Base-by-base conservation (phyloP, 2,113 vertebrate genomes). In the Platycercus adscitus region DNA sequence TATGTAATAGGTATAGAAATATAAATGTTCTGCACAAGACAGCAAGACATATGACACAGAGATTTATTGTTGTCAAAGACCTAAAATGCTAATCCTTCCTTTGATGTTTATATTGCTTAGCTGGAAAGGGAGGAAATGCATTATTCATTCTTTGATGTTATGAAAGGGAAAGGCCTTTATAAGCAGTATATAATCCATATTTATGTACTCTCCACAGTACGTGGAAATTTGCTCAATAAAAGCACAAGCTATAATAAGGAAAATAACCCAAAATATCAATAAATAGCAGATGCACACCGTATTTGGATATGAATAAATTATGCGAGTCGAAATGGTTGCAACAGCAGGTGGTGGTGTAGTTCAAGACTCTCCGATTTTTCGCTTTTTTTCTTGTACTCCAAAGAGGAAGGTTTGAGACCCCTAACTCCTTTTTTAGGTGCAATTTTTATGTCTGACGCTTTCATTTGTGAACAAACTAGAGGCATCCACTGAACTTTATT, bases 341-440 rank as follows among this genome's bases (percentile, higher is more conserved):
- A 88, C 95, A 97, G 93, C 91, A 96, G 94, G 79, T 96, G 92
- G 89, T 91, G 56, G 49, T 91, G 86, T 95, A 96, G 96, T 94
- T 94, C 83, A 95, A 91, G 86, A 92, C 53, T 80, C 53, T 88
- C 71, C 73, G 84, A 82, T 94, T 94, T 93, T 52, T 94, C 3
- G 11, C 77, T 83, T 90, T 93, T 61, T 89, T 17, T n/a, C 49
- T 94, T 24, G 3, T 81, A 20, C n/a, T 93, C 66, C 41, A 66
- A 71, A 91, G 78, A 50, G 39, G 29, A 87, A 79, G 35, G n/a
- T 78, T 91, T 70, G 56, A 89, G 46, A 79, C 28, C 66, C 61
- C 20, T 70, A 71, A 87, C n/a, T 71, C 18, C 29, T 64, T 58
- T 58, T 23, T 35, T 58, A 24, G 69, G 43, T 92, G 64, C 47